phyloP scores from a whole-genome alignment of 2,888 invertebrate species.

The Ceriagrion tenellum region DNA sequence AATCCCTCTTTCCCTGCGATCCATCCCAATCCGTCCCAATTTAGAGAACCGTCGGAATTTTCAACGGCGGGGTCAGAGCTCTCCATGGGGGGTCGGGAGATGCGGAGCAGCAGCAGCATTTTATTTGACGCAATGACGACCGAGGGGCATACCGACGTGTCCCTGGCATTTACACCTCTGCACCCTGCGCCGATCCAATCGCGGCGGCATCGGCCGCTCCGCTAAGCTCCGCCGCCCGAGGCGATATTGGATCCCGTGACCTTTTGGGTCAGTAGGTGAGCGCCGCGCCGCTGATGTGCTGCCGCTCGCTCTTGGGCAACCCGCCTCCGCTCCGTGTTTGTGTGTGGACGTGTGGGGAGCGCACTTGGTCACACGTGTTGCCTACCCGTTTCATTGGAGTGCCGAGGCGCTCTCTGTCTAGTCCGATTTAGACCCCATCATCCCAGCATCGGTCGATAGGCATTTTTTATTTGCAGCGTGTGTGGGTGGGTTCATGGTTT shows the following conservation, averaged over 20 bases:
- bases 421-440: background rate
- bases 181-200: background rate
- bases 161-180: background rate
- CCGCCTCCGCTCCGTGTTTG: background rate
- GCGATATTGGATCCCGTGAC: conserved; percentile 24
- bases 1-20: too few species aligned
- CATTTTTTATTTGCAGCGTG: background rate
- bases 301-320: background rate
- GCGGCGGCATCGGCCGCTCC: background rate
- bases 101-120: background rate
- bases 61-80: background rate
- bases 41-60: background rate
- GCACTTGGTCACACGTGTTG: background rate
- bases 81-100: background rate
- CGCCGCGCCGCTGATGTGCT: background rate
- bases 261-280: conserved; percentile 31
- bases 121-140: background rate
- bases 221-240: background rate
- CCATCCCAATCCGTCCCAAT: background rate
- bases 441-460: background rate
- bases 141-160: background rate
- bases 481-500: background rate
- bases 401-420: background rate
- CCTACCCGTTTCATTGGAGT: background rate
- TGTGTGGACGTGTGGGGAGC: background rate